Conservation (phyloP, 2,888 invertebrate species). For the Icerya purchasi region DNA sequence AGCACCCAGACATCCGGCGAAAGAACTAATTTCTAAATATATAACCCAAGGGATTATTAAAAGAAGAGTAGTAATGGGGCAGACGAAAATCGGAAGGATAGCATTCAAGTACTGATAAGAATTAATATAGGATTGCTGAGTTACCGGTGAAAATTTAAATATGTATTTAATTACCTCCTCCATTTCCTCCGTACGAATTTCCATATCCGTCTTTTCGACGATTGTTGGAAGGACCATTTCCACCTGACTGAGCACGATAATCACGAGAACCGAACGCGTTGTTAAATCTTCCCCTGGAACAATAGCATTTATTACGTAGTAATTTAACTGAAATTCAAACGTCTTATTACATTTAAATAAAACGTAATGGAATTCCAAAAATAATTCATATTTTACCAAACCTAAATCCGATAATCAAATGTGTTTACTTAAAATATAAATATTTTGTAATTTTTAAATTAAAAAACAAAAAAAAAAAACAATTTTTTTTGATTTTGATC, state of each 20-base stretch:
- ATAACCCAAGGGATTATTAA: too few relatives aligned
- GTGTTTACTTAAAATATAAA: neutral
- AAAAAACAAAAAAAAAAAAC: neutral
- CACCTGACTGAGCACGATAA: slow-evolving; percentile 36
- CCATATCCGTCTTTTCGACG: slow-evolving; percentile 16
- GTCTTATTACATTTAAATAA: too few relatives aligned
- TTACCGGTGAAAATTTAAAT: neutral
- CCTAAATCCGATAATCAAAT: slow-evolving; percentile 1
- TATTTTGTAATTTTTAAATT: neutral
- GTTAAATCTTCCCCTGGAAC: slow-evolving; percentile 33
- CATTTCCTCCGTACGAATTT: slow-evolving; percentile 11
- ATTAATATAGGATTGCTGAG: neutral
- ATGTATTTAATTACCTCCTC: neutral
- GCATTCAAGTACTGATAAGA: neutral
- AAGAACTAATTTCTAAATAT: too few relatives aligned
- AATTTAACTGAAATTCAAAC: too few relatives aligned
- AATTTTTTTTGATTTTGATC: too few relatives aligned
- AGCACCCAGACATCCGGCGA: too few relatives aligned
- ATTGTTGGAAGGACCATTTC: slow-evolving; percentile 25
- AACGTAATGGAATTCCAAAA: too few relatives aligned
- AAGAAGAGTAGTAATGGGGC: too few relatives aligned
- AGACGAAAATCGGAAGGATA: too few relatives aligned
- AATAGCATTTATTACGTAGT: too few relatives aligned
- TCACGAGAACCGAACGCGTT: slow-evolving; percentile 41
- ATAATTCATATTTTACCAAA: slow-evolving; percentile 3